Percentiles rank a stretch among this genome's conserved stretches.
Conservation (phyloP, 2,113 vertebrate genomes). For the Columba janthina region DNA sequence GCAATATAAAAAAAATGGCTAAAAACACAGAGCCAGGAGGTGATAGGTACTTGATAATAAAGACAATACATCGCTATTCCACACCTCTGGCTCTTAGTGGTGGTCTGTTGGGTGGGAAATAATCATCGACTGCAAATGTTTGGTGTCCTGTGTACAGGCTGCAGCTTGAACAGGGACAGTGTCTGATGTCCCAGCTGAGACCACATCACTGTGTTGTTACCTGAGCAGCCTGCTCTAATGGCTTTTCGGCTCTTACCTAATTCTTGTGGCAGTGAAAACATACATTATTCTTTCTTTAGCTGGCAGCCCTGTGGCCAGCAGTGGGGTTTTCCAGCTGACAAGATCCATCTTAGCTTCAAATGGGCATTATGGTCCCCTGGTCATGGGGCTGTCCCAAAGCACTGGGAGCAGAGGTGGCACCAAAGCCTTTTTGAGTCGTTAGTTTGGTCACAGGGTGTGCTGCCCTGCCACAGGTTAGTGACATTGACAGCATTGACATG, state of each 20-base stretch:
- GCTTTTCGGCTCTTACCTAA: not conserved
- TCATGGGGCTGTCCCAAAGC: not conserved
- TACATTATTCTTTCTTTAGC: not conserved
- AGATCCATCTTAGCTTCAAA: not conserved
- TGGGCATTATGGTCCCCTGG: not conserved
- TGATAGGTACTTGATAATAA: rapidly evolving
- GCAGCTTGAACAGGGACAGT: not conserved
- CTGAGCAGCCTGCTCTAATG: not conserved
- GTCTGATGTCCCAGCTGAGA: not conserved
- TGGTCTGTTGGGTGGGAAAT: not conserved
- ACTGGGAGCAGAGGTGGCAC: not conserved
- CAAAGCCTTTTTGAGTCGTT: not conserved
- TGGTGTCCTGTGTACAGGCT: not conserved
- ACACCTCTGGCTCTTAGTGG: rapidly evolving
- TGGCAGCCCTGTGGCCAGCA: not conserved
- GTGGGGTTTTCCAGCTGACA: not conserved
- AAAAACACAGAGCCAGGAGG: not conserved
- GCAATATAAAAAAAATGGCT: not conserved
- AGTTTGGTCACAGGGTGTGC: not conserved
- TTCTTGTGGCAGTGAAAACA: not conserved
- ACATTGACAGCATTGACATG: not conserved
- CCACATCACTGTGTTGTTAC: not conserved
- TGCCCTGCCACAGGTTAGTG: not conserved
- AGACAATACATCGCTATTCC: not conserved
- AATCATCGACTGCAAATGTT: no score